Base-by-base conservation (phyloP, 2,797 vertebrate species). In the Paratrypauchen microcephalus region DNA sequence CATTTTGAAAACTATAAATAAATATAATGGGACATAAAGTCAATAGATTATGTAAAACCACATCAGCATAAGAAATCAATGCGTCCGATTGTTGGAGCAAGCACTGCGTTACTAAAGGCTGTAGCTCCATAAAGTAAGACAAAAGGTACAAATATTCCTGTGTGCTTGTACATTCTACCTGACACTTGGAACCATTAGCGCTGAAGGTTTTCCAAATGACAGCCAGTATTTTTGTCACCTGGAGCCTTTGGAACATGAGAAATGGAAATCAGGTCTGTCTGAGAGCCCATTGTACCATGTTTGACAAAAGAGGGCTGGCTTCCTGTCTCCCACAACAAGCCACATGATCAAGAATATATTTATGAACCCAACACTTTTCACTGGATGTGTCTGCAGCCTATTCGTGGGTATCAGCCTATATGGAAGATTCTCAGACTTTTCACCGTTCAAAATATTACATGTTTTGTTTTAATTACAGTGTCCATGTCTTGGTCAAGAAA, bases 41-140 rank as follows among this genome's bases (percentile, higher is more conserved):
- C 19, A 57, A 69, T 73, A 69, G 56, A 70, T 66, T 66, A 59
- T 54, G 28, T 73, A 58, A 77, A 65, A 71, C 62, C 58, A 55
- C 65, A 68, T 69, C 67, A 74, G 62, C 54, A 67, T 54, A 65
- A 66, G 5, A 67, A 77, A 75, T 86, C 83, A 65, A 87, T 85
- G 71, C 54, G 28, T 56, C n/a, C 45, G 62, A 74, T 67, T 13
- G 30, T 80, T 75, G 71, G 70, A 76, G 76, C 71, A n/a, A 59
- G 57, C 24, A 0, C n/a, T 62, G 30, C 66, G 70, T 59, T 47
- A 61, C 19, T 52, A 54, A 28, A 70, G 66, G 32, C 28, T 56
- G 32, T 66, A 57, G 15, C 16, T 56, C 56, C 26, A 26, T 36
- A 41, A 1, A 12, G 36, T 9, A 47, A 45, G 41, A 59, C 55